Conservation (phyloP, 2,797 vertebrate species). For the Melanotaenia parkinsoni region DNA sequence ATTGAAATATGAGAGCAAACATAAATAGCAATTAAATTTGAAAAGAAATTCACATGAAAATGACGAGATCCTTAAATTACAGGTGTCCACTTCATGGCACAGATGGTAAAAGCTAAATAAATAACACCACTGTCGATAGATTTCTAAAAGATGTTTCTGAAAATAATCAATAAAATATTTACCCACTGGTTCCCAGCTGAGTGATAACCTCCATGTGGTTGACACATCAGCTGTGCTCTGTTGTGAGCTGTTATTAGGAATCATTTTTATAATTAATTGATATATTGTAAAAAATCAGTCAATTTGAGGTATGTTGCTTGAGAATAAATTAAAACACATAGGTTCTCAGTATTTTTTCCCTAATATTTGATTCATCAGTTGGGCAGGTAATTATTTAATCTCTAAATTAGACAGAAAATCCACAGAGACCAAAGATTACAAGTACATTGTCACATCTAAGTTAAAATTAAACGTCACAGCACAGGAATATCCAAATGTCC, state of each 20-base stretch:
- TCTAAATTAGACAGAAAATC: too few relatives aligned
- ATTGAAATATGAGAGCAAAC: too few relatives aligned
- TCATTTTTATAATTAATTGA: neutral
- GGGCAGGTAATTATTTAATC: neutral
- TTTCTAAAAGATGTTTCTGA: neutral
- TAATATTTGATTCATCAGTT: neutral
- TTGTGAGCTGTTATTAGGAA: too few relatives aligned
- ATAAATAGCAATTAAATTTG: too few relatives aligned
- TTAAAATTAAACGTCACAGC: too few relatives aligned
- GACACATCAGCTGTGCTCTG: neutral
- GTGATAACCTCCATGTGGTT: rapidly evolving
- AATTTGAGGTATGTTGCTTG: neutral
- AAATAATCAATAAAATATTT: neutral
- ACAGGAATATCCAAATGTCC: too few relatives aligned
- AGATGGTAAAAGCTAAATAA: neutral
- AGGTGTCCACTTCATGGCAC: neutral
- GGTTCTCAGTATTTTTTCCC: neutral
- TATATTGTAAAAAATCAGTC: neutral
- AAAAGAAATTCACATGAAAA: neutral
- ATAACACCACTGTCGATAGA: neutral
- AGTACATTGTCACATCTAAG: neutral
- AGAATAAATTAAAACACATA: neutral
- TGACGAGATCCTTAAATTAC: too few relatives aligned
- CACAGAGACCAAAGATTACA: too few relatives aligned
- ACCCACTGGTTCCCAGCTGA: rapidly evolving